A percentile compares a stretch with the other conserved stretches of the same genome.
Conservation (phyloP, 1,140 invertebrate species). For the Hirudo medicinalis region DNA sequence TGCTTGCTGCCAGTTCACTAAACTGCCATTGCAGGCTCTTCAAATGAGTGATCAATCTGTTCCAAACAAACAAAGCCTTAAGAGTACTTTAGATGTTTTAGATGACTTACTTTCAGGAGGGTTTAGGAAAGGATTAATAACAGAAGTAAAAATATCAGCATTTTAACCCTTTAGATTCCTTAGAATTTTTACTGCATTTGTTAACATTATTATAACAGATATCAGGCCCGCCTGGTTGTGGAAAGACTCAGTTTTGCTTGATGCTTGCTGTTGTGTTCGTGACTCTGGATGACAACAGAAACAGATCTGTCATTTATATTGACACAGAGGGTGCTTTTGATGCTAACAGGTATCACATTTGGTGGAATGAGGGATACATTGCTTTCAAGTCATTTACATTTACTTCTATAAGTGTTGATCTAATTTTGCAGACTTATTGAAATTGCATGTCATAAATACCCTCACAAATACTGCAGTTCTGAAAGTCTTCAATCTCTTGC, state of each 20-base stretch:
- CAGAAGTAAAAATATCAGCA: constrained; percentile 25
- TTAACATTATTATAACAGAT: constrained; percentile 26
- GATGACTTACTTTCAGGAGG: constrained; percentile 31
- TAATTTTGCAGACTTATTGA: not conserved
- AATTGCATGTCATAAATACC: not conserved
- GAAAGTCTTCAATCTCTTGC: not conserved
- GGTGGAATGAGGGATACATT: not conserved
- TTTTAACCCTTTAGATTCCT: not conserved
- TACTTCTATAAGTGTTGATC: not conserved
- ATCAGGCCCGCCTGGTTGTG: constrained; percentile 33
- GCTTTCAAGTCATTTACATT: not conserved
- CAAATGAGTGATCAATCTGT: not conserved
- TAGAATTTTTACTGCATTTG: not conserved
- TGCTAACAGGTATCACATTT: constrained; percentile 28
- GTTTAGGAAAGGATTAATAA: constrained; percentile 28
- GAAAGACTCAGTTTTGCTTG: constrained; percentile 34
- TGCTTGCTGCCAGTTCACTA: constrained; percentile 21
- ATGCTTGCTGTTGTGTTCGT: constrained; percentile 29
- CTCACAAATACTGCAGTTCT: not conserved
- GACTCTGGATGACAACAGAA: constrained; percentile 20
- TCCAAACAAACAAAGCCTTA: constrained; percentile 12
- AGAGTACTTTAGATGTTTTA: constrained; percentile 23
- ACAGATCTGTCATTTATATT: constrained; percentile 30
- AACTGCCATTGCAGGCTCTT: not conserved
- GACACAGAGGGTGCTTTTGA: constrained; percentile 33